Percentiles rank a stretch among this genome's conserved stretches.
Conservation (phyloP, 2,113 vertebrate species). For the Leptobrachium ailaonicum region DNA sequence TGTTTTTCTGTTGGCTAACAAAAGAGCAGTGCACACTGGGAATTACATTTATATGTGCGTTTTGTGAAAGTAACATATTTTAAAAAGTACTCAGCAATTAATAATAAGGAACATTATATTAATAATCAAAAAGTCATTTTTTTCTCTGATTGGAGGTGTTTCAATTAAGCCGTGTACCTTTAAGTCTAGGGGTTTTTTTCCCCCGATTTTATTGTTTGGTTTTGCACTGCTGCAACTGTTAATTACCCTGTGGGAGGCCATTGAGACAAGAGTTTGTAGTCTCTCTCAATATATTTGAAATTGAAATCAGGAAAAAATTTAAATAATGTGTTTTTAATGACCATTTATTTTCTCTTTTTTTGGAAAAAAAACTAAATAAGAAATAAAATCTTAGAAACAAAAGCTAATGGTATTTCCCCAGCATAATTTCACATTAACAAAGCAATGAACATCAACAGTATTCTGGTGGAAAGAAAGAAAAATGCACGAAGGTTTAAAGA, state of each 20-base stretch:
- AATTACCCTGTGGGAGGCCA: neutral
- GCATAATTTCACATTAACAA: conserved; percentile 44
- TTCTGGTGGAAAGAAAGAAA: conserved; percentile 43
- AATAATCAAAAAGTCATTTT: no score
- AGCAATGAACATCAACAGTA: conserved; percentile 37
- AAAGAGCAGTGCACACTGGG: no score
- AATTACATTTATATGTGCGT: no score
- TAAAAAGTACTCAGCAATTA: no score
- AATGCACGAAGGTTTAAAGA: conserved; percentile 41
- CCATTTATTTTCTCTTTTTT: conserved; percentile 15
- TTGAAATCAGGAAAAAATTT: neutral
- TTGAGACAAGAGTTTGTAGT: neutral
- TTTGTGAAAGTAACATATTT: no score
- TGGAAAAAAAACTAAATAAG: neutral
- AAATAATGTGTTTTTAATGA: conserved; percentile 14
- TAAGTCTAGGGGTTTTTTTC: neutral
- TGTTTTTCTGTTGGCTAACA: no score
- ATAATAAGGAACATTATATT: no score
- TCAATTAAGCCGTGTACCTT: no score
- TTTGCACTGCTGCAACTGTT: neutral
- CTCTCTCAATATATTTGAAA: conserved; percentile 4
- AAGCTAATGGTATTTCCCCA: conserved; percentile 31
- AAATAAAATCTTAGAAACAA: conserved; percentile 44
- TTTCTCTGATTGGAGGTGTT: no score
- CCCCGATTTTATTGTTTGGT: neutral